Base-by-base conservation (phyloP, 2,888 invertebrate genomes). In the Alloscopus bannaensis region DNA sequence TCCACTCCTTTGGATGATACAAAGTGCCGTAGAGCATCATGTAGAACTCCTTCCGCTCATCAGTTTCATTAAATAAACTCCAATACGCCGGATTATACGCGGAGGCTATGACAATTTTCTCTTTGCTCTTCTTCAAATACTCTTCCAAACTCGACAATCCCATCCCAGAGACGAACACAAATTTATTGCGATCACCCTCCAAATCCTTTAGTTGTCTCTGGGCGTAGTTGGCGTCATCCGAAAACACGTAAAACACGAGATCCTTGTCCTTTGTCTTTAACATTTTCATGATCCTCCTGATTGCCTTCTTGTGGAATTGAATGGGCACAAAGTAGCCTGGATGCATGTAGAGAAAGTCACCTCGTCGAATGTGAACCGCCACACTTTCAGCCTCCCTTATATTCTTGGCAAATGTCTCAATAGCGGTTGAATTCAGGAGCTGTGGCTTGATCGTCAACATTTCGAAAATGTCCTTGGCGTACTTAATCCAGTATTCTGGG, bases 1-100 rank as follows among this genome's bases (percentile, higher is more conserved):
- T 65, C 72, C 72, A 73, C 28, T 73, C 64, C 22, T 65, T 64
- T 1, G 42, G 52, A 57, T 73, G 72, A 11, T 22, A 65, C 29
- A 73, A 4, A 1, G 26, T 73, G 16, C 72, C 64, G 22, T 29
- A 29, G 6, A 42, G 11, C 2, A 18, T 22, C 6, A 6, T 26
- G 3, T 20, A 6, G 40, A 64, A 62, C 24, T 24, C 8, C 4
- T 16, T 45, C 1, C 8, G 11, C 28, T 16, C 3, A n/a, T 6
- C 2, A n/a, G 2, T n/a, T 8, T 52, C n/a, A 3, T 60, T 40
- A 20, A n/a, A 59, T 1, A 47, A 18, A 2, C 20, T n/a, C 70
- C 91, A 89, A 42, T 11, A 13, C n/a, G n/a, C n/a, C n/a, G n/a
- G n/a, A n/a, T n/a, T n/a, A n/a, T n/a, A 24, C 42, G 42, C 42